phyloP scores from a whole-genome alignment of 2,797 vertebrate genomes.

The Myotis planiceps region DNA sequence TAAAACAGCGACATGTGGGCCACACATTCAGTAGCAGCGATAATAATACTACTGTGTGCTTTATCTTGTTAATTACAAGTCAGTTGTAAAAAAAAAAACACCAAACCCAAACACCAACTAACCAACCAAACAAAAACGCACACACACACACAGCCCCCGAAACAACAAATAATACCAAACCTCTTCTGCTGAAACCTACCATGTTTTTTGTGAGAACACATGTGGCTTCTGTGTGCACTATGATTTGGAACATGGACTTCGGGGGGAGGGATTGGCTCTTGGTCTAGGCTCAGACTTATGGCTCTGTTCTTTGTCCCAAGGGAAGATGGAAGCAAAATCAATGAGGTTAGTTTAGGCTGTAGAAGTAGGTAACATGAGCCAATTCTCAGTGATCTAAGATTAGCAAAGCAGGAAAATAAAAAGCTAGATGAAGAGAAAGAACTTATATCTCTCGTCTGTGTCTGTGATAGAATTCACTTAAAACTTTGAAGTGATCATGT shows the following conservation, averaged over 20 bases:
- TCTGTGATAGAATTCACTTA: neutral
- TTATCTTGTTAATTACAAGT: neutral
- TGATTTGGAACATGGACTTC: neutral
- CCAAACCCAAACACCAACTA: neutral
- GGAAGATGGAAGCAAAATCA: neutral
- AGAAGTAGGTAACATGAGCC: neutral
- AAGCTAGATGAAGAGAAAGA: neutral
- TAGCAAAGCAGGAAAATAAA: neutral
- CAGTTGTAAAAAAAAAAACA: neutral
- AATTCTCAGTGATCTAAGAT: neutral
- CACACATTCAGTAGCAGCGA: rapidly evolving
- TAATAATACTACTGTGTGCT: neutral
- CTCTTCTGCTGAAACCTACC: neutral
- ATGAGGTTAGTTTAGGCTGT: neutral
- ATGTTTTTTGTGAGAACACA: neutral
- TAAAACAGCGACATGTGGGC: neutral
- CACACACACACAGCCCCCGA: neutral
- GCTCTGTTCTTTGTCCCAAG: neutral
- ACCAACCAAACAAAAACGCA: neutral
- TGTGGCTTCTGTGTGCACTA: neutral
- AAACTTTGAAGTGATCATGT: neutral
- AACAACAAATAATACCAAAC: neutral
- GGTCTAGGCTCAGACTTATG: neutral
- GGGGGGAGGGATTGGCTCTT: neutral
- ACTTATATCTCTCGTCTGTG: neutral